Percentiles rank a stretch among this genome's conserved stretches.
phyloP scores from a whole-genome alignment of 2,888 invertebrate species.

The Deroplatys truncata region DNA sequence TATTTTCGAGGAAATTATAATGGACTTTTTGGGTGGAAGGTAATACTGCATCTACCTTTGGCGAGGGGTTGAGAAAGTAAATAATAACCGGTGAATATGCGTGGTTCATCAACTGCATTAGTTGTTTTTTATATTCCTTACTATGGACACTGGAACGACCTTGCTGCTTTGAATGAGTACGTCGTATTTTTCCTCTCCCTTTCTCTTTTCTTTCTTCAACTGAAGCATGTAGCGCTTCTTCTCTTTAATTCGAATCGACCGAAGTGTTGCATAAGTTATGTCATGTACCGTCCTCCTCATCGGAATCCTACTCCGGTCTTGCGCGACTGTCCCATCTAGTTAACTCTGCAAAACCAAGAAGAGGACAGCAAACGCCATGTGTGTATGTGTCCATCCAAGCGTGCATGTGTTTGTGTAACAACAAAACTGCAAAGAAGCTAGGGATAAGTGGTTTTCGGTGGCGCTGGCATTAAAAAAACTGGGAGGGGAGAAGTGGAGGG shows the following conservation, averaged over 20 bases:
- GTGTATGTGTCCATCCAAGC: not conserved
- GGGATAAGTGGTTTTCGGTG: conserved; percentile 4
- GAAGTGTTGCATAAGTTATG: not conserved
- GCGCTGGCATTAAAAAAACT: not conserved
- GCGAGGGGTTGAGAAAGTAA: too few species aligned
- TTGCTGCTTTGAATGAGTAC: not conserved
- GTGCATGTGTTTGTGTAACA: conserved; percentile 9
- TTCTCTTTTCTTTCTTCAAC: not conserved
- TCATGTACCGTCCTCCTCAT: not conserved
- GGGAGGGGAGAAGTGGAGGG: not conserved
- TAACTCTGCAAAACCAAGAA: not conserved
- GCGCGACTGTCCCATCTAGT: not conserved
- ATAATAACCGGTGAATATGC: too few species aligned
- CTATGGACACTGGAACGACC: not conserved
- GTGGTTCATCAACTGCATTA: too few species aligned
- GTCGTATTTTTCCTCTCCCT: not conserved
- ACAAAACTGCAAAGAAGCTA: not conserved
- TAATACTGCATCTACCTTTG: too few species aligned
- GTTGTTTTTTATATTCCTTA: too few species aligned
- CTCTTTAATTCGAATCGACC: not conserved
- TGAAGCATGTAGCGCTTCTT: not conserved
- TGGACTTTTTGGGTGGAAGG: too few species aligned
- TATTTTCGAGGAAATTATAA: too few species aligned
- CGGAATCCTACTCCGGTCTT: too few species aligned
- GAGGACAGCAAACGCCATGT: not conserved